These are phyloP conservation scores for Varanus komodoensis DNA, from an alignment of 2,113 vertebrate species.

Conservation along the genomic window DNA sequence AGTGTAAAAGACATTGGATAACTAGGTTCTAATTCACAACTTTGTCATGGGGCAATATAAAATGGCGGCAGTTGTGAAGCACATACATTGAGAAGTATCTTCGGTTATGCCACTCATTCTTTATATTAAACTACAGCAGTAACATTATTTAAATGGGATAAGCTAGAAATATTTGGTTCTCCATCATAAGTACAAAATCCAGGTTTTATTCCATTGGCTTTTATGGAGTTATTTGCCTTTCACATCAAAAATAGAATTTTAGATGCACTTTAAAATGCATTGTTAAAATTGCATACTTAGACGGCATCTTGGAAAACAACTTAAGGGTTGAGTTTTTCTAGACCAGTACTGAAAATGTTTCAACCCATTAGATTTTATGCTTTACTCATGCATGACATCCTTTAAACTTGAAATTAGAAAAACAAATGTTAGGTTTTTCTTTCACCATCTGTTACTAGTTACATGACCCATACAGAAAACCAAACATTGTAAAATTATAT, in stretches of 20 bases:
- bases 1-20: background rate
- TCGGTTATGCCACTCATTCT: background rate
- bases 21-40: background rate
- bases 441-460: conserved; percentile 30
- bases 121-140: background rate
- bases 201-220: background rate
- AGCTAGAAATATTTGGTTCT: background rate
- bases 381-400: conserved; percentile 33
- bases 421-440: conserved; percentile 25
- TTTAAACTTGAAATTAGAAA: conserved; percentile 36
- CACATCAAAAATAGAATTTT: background rate
- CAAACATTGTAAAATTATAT: conserved; percentile 33
- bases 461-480: conserved; percentile 15
- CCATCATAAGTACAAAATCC: background rate
- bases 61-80: background rate
- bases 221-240: background rate
- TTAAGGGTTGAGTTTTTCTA: background rate
- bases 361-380: background rate
- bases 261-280: background rate
- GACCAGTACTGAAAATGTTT: conserved; percentile 20
- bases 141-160: fast-evolving
- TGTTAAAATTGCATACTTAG: background rate
- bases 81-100: background rate
- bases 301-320: conserved; percentile 13
- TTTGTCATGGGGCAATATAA: background rate